These are phyloP conservation scores for Trissolcus brochymenae DNA, from an alignment of 2,888 invertebrate species.

Conservation along the genomic window DNA sequence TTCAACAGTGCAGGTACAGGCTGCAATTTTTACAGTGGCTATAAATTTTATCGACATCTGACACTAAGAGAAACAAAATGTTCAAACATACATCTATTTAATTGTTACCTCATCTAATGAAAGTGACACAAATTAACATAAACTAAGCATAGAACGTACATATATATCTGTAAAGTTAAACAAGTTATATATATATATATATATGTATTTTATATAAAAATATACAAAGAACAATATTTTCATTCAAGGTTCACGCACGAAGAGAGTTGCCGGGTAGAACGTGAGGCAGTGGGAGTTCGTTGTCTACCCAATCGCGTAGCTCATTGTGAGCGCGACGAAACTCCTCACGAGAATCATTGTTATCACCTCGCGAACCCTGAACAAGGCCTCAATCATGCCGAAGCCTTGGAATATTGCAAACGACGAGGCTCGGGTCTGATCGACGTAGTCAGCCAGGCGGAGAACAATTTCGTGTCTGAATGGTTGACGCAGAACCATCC, in stretches of 20 bases:
- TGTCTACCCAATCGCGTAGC: constrained; percentile 74
- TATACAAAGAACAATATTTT: background rate
- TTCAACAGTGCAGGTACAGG: constrained; percentile 73
- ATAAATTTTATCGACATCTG: constrained; percentile 25
- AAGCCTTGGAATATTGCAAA: constrained; percentile 76
- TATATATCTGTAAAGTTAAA: too few species aligned
- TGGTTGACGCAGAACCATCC: constrained; percentile 75
- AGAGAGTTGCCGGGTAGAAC: constrained; percentile 69
- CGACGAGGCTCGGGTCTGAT: constrained; percentile 75
- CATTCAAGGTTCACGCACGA: constrained; percentile 67
- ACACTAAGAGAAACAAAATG: too few species aligned
- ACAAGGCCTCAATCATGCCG: constrained; percentile 73
- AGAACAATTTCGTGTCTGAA: constrained; percentile 79
- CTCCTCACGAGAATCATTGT: constrained; percentile 77
- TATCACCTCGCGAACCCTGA: constrained; percentile 76
- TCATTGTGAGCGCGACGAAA: constrained; percentile 77
- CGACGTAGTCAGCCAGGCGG: constrained; percentile 77
- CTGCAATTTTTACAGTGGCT: constrained; percentile 10
- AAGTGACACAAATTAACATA: too few species aligned
- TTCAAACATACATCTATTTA: constrained; percentile 28
- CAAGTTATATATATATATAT: too few species aligned
- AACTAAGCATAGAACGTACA: too few species aligned
- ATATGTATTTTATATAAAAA: too few species aligned
- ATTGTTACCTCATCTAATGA: background rate
- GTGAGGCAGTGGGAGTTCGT: constrained; percentile 75